Evolutionary conservation across 2,888 invertebrate species (phyloP), one percentile per base, ranked within the genome.

Genomic region (Cenopis cana): DNA sequence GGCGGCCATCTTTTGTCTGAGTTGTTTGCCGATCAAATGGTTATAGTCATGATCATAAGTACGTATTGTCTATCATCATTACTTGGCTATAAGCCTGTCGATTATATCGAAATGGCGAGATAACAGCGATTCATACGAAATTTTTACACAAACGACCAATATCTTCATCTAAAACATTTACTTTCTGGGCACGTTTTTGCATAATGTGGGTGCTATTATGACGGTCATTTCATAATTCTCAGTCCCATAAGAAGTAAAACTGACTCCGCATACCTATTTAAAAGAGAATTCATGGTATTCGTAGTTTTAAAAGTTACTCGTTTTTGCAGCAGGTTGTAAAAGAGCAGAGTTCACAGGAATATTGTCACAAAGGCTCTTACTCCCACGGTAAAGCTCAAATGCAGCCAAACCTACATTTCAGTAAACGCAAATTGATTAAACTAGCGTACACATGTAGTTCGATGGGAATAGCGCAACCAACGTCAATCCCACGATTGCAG

Each of bases 371-470:
- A 69, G 20, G 24, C 55, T 50, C 56, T 50, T 38, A 38, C 24
- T 20, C 60, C 52, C 17, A 14, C 61, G 46, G 14, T 49, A 36
- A 62, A 18, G 36, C 12, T 46, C 24, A 55, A 65, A 20, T 20
- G 29, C 55, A 56, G 65, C 66, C 18, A 50, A 56, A 56, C 38
- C 49, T 38, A 62, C 56, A 69, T 56, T 66, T n/a, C 49, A 62
- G 49, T 61, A 33, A 56, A 50, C 38, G 60, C 18, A 38, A 74
- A 75, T 75, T 76, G 76, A 76, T 76, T 72, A 75, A 74, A 72
- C 76, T 76, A 76, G 77, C 74, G 74, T 60, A 73, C 74, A 73
- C 74, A 74, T 74, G 75, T 70, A 71, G 72, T 62, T 68, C 62
- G 67, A 66, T 55, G 12, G n/a, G 20, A 60, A 66, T 66, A 66